phyloP scores from a whole-genome alignment of 1,140 invertebrate species.

The Maniola jurtina region DNA sequence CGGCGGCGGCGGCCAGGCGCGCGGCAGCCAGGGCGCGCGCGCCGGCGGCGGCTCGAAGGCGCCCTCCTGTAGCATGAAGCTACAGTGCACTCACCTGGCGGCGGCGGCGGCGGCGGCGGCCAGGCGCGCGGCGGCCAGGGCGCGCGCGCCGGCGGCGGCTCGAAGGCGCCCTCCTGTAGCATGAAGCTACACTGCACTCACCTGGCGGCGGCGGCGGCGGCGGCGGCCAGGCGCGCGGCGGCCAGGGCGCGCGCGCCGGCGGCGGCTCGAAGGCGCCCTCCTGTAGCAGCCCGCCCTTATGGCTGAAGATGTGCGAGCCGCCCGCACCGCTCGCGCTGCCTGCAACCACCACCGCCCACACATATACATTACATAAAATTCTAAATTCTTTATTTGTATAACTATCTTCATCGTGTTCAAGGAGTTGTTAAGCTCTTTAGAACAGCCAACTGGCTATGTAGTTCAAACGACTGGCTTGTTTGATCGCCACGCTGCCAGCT shows the following conservation, averaged over 20 bases:
- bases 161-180: slow-evolving; percentile 52
- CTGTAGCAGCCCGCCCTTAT: slow-evolving; percentile 66
- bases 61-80: slow-evolving; percentile 58
- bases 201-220: too few relatives aligned
- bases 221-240: slow-evolving; percentile 44
- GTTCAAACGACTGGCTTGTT: too few relatives aligned
- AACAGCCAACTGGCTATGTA: too few relatives aligned
- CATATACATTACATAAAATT: not conserved
- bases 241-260: slow-evolving; percentile 45
- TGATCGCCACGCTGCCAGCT: too few relatives aligned
- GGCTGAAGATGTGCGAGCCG: slow-evolving; percentile 67
- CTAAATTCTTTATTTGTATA: too few relatives aligned
- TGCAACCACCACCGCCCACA: not conserved
- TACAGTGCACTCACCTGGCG: too few relatives aligned
- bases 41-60: slow-evolving; percentile 41
- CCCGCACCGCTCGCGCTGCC: slow-evolving; percentile 21
- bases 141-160: slow-evolving; percentile 35
- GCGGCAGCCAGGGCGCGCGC: slow-evolving; percentile 13
- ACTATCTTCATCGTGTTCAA: too few relatives aligned
- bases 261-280: slow-evolving; percentile 42
- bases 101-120: slow-evolving; percentile 28
- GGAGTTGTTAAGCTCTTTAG: too few relatives aligned
- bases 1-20: slow-evolving; percentile 27
- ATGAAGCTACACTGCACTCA: too few relatives aligned
- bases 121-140: slow-evolving; percentile 29